Evolutionary conservation across 2,888 invertebrate genomes (phyloP), one percentile per base, ranked within the genome.

Genomic region (Dryobotodes eremita): DNA sequence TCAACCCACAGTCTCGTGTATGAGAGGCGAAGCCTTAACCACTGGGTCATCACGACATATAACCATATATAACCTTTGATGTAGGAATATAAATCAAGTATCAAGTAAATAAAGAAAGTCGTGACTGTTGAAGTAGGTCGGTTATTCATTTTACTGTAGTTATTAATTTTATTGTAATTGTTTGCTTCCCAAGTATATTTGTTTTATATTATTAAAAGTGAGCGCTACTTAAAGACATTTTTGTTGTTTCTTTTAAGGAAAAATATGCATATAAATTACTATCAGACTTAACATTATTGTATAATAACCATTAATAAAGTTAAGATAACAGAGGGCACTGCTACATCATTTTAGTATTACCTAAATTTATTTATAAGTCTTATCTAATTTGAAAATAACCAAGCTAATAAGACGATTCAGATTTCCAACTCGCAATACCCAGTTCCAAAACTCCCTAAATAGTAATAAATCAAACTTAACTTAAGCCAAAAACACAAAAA

Each of bases 371-470:
- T 23, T 57, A 57, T 77, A 59, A 15, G 20, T n/a, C 8, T 23
- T 31, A 79, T 66, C 79, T 50, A n/a, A 68, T 79, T 50, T 31
- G 20, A 53, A 61, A 79, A 79, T 53, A 48, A 46, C 20, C n/a
- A 17, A 11, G 64, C 7, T 7, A 55, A 20, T 50, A 50, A 36
- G 26, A 11, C 5, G 10, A 36, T 6, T 20, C 20, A 53, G 20
- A 36, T 48, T 10, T 48, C 1, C 6, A 36, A 23, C 36, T 23
- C 42, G 3, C 26, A 36, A 13, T 46, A 0, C 11, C 15, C 36
- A 53, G 26, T 5, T 3, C 6, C 10, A 74, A 26, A 50, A 36
- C 10, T 4, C 1, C n/a, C 11, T 23, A 55, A 42, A 65, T 46
- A 17, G 3, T 13, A 66, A 26, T 26, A 46, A 46, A 26, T 11